A percentile compares a stretch with the other conserved stretches of the same genome.
Conservation (phyloP, 2,888 invertebrate genomes). For the Metalampra italica region DNA sequence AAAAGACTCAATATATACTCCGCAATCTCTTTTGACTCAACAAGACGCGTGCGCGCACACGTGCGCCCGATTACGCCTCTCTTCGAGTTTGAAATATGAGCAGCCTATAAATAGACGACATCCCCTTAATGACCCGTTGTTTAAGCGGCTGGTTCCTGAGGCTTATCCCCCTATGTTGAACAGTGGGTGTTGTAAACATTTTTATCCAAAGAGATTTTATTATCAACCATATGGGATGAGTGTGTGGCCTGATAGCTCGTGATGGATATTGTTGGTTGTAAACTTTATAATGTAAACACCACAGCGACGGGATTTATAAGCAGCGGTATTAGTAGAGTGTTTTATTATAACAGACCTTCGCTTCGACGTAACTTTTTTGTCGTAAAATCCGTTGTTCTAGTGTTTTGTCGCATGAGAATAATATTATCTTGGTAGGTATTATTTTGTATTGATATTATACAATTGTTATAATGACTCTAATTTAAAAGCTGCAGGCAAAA, state of each 20-base stretch:
- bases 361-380: neutral
- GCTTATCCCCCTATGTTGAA: conserved; percentile 26
- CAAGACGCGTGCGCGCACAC: conserved; percentile 33
- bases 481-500: too few species aligned
- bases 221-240: conserved; percentile 27
- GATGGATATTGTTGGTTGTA: conserved; percentile 4
- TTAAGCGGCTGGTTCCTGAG: conserved; percentile 36
- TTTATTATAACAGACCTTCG: neutral
- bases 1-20: neutral
- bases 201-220: conserved; percentile 34
- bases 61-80: conserved; percentile 67
- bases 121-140: conserved; percentile 66
- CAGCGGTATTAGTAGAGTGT: conserved; percentile 1
- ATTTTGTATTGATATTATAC: too few species aligned
- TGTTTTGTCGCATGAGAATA: neutral
- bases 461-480: too few species aligned
- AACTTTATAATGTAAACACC: conserved; percentile 10
- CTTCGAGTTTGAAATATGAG: conserved; percentile 64
- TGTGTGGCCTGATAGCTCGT: conserved; percentile 25
- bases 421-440: too few species aligned
- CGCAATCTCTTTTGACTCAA: neutral
- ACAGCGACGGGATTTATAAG: conserved; percentile 4
- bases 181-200: conserved; percentile 41
- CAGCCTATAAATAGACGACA: conserved; percentile 50
- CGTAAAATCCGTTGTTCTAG: neutral